Evolutionary conservation across 1,140 invertebrate genomes (phyloP).

Genomic region (Phenacoccus solenopsis): DNA sequence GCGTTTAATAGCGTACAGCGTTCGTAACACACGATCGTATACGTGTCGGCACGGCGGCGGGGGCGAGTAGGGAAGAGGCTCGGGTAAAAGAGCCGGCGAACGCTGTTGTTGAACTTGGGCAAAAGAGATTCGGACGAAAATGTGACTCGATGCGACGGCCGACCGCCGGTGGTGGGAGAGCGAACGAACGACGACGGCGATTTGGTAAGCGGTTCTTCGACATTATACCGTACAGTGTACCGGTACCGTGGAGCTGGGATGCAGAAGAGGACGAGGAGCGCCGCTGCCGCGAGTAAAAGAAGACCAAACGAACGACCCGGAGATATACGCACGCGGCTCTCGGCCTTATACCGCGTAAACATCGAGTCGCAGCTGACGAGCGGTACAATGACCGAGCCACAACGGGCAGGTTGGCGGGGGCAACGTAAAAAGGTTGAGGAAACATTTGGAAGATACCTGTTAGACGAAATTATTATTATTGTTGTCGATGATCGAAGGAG

Average conservation of each 20-base stretch:
- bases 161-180: not conserved
- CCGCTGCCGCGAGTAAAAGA: no score
- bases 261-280: no score
- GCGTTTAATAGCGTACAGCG: no score
- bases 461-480: slow-evolving; percentile 9
- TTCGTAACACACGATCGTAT: not conserved
- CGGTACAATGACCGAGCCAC: not conserved
- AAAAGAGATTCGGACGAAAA: slow-evolving; percentile 5
- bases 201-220: slow-evolving; percentile 1
- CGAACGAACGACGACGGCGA: not conserved
- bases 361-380: slow-evolving; percentile 9
- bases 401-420: not conserved
- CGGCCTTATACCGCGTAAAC: not conserved
- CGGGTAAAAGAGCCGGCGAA: not conserved
- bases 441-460: slow-evolving; percentile 15
- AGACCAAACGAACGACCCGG: no score
- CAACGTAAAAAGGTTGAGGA: not conserved
- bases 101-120: not conserved
- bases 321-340: no score
- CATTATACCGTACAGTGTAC: not conserved
- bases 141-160: not conserved
- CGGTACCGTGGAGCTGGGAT: not conserved
- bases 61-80: not conserved
- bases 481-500: not conserved
- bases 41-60: not conserved